Evolutionary conservation across 2,888 invertebrate genomes (phyloP).

Genomic region (Lithophane socia): DNA sequence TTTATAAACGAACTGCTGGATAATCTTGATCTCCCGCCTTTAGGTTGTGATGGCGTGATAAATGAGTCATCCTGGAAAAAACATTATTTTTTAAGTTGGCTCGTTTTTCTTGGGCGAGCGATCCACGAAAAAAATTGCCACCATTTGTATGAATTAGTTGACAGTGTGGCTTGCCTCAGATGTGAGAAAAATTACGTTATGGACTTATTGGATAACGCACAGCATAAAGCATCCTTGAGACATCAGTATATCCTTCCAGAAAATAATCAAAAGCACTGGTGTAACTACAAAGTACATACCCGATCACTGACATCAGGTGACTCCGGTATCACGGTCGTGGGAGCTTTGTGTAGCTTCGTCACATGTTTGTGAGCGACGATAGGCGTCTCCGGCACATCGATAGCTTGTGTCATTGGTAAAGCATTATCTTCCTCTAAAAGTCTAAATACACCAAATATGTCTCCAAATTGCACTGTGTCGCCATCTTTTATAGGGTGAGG

Average conservation of each 20-base stretch:
- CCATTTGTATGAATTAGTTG: neutral
- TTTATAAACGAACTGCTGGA: constrained; percentile 78
- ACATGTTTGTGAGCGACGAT: constrained; percentile 65
- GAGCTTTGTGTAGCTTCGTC: constrained; percentile 71
- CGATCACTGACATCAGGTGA: constrained; percentile 86
- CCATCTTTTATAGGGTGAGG: constrained; percentile 81
- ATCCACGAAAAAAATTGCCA: no score
- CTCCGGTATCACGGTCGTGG: constrained; percentile 80
- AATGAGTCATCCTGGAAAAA: constrained; percentile 85
- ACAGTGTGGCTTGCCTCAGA: neutral
- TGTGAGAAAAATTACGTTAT: neutral
- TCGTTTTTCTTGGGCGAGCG: neutral
- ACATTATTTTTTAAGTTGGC: neutral
- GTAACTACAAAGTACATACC: constrained; percentile 67
- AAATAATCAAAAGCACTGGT: neutral
- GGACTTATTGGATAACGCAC: neutral
- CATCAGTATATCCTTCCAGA: no score
- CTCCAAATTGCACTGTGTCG: constrained; percentile 85
- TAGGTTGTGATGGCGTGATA: constrained; percentile 78
- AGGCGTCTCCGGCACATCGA: constrained; percentile 84
- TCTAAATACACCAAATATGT: constrained; percentile 84
- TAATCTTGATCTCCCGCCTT: constrained; percentile 71
- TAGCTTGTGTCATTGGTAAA: constrained; percentile 85
- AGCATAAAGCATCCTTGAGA: neutral
- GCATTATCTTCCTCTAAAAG: constrained; percentile 80